Base-by-base conservation (phyloP, 2,888 invertebrate species). In the Orthosia gothica region DNA sequence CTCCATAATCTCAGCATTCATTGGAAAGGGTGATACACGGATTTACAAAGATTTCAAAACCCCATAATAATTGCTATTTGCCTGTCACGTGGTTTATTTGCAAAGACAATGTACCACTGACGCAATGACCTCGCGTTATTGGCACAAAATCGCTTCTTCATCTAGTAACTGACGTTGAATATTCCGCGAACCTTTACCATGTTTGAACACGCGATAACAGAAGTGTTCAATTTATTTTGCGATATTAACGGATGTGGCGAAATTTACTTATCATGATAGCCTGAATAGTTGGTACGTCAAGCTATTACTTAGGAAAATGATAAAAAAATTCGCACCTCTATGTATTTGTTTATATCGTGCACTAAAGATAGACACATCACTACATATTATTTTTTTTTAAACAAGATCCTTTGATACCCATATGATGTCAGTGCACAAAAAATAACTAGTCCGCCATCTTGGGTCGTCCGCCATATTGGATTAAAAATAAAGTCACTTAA, bases 121-220 rank as follows among this genome's bases (percentile, higher is more conserved):
- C 65, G 62, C 23, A 58, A 32, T 69, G 45, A 59, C 54, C 66
- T 78, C 50, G 50, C 20, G 83, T 64, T 64, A 67, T 82, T 67
- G 62, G 57, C 50, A 82, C 54, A 78, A 66, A 63, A 78, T 50
- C 18, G 18, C 45, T 55, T 47, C 26, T 63, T 58, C 47, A 55
- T 5, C 69, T 20, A 78, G 23, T 26, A 58, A 47, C 50, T 54
- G 40, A 61, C 52, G 52, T 52, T 69, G 13, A 61, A 45, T 65
- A 67, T 58, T 45, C 50, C 26, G 32, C 40, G 40, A 65, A 64
- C 40, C 40, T 64, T 66, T 66, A 50, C 23, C n/a, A 32, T 61
- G 59, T 83, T 64, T 72, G 63, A 20, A 50, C 66, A 82, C 47
- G 58, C 66, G 65, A 81, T 79, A 66, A 50, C 58, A 77, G 45